phyloP scores from a whole-genome alignment of 2,113 vertebrate genomes.

The Himantopus leucocephalus region DNA sequence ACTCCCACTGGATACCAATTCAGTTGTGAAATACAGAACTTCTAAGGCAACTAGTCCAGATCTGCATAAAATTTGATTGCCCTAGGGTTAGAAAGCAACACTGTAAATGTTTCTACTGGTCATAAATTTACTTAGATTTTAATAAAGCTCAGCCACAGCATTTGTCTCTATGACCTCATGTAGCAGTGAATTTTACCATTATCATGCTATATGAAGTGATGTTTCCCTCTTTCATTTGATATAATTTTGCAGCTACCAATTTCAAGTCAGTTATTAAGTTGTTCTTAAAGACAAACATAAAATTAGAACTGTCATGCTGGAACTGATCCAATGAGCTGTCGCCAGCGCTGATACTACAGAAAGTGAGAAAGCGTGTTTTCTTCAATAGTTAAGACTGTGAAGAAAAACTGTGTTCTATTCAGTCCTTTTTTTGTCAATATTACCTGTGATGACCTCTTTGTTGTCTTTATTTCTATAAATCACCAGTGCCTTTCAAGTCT shows the following conservation, averaged over 20 bases:
- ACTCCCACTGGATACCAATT: neutral
- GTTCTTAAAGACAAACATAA: neutral
- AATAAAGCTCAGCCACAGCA: neutral
- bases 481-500: neutral
- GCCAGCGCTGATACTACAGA: neutral
- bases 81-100: neutral
- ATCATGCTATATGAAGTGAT: neutral
- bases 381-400: neutral
- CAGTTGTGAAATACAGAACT: neutral
- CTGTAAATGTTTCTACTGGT: neutral
- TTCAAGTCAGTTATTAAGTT: neutral
- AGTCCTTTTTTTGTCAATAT: neutral
- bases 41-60: neutral
- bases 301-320: neutral
- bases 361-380: neutral
- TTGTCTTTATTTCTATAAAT: neutral
- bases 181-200: neutral
- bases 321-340: neutral
- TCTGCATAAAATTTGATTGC: neutral
- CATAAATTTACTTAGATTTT: neutral
- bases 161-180: neutral
- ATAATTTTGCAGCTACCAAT: neutral
- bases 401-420: neutral
- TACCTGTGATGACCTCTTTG: neutral
- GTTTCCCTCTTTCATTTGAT: neutral